Evolutionary conservation across 2,888 invertebrate genomes (phyloP), one percentile per base, ranked within the genome.

Genomic region (Pyralis farinalis): DNA sequence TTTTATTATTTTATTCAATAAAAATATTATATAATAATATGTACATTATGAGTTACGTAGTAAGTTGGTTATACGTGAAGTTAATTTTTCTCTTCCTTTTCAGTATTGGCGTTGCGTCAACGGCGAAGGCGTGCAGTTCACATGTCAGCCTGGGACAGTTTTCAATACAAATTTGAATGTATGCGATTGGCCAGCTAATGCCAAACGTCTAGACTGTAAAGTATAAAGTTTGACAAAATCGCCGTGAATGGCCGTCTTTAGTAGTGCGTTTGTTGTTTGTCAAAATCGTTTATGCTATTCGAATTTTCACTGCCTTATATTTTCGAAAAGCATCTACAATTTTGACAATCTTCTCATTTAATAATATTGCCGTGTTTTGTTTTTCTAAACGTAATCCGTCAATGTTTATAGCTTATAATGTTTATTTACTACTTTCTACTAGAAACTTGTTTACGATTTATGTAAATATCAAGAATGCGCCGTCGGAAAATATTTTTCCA

Each of bases 31-130:
- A n/a, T n/a, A n/a, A n/a, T n/a, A n/a, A n/a, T n/a, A n/a, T n/a
- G n/a, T n/a, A n/a, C n/a, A n/a, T n/a, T n/a, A n/a, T n/a, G n/a
- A n/a, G n/a, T n/a, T n/a, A n/a, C n/a, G n/a, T n/a, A n/a, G n/a
- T n/a, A n/a, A n/a, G n/a, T n/a, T n/a, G n/a, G n/a, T n/a, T n/a
- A n/a, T n/a, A n/a, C n/a, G n/a, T n/a, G n/a, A n/a, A n/a, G n/a
- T n/a, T n/a, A n/a, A n/a, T n/a, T n/a, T n/a, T 9, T 31, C 11
- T 47, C 49, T 52, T 55, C 38, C 22, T 52, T 66, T 63, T 36
- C 81, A 96, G 96, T 97, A 96, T 63, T 96, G 95, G 86, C 93
- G 96, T 46, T 97, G 97, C 69, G 94, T 94, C 12, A 93, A 95
- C 69, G 96, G 95, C 3, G 92, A 93, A 63, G 92, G 94, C 2